A percentile compares a stretch with the other conserved stretches of the same genome.
Evolutionary conservation across 2,113 vertebrate genomes (phyloP).

Genomic region (Micronycteris hirsuta): DNA sequence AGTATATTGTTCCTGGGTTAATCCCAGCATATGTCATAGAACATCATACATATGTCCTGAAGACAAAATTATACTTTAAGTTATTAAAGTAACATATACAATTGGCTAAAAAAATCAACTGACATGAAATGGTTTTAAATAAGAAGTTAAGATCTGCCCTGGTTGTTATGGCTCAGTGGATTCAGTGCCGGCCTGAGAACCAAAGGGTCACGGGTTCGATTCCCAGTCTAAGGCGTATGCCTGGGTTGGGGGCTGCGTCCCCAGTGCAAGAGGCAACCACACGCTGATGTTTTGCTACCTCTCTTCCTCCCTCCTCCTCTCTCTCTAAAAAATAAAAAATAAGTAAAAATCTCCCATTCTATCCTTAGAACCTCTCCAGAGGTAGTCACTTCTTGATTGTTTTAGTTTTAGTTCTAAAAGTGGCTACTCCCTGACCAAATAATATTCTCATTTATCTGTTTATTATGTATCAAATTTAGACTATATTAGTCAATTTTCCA

Average conservation of each 20-base stretch:
- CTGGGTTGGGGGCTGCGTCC: too few relatives aligned
- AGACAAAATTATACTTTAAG: neutral
- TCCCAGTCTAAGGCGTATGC: too few relatives aligned
- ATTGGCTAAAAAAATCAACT: neutral
- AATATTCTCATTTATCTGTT: conserved; percentile 9
- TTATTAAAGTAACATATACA: neutral
- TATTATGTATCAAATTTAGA: neutral
- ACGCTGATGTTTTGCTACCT: too few relatives aligned
- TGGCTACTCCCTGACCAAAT: neutral
- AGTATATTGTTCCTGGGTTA: neutral
- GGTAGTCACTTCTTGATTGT: neutral
- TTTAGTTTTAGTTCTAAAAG: conserved; percentile 19
- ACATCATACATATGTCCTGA: neutral
- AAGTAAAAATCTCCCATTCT: neutral
- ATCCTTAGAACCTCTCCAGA: neutral
- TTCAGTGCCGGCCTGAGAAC: too few relatives aligned
- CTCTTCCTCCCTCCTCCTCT: too few relatives aligned
- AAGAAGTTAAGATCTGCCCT: neutral
- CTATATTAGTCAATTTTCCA: neutral
- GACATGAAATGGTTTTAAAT: neutral
- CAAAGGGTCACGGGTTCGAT: too few relatives aligned
- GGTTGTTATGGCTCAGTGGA: too few relatives aligned
- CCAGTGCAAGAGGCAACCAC: too few relatives aligned
- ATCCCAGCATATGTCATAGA: neutral
- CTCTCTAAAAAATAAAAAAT: too few relatives aligned